These are phyloP conservation scores for Mimachlamys varia DNA, from an alignment of 2,888 invertebrate genomes.

Conservation along the genomic window DNA sequence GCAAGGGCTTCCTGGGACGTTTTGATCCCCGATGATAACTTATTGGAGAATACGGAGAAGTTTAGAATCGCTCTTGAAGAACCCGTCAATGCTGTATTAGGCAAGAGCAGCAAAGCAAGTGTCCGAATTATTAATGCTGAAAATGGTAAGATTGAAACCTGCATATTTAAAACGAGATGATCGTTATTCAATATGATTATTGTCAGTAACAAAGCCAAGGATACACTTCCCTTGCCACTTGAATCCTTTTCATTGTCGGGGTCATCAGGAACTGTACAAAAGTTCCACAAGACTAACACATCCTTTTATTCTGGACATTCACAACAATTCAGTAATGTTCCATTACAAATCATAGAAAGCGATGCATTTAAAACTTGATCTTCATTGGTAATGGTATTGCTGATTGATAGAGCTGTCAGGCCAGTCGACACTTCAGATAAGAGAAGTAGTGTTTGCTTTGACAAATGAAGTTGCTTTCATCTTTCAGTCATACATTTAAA, in stretches of 20 bases:
- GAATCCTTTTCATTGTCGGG: no score
- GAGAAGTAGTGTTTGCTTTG: background rate
- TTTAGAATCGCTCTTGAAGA: slow-evolving; percentile 73
- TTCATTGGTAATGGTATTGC: no score
- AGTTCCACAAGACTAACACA: background rate
- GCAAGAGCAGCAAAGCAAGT: slow-evolving; percentile 69
- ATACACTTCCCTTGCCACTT: no score
- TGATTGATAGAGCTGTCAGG: no score
- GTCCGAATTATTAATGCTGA: slow-evolving; percentile 76
- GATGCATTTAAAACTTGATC: no score
- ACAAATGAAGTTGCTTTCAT: background rate
- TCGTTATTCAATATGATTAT: no score
- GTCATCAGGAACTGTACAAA: no score
- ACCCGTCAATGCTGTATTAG: slow-evolving; percentile 78
- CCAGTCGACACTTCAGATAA: background rate
- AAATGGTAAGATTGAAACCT: slow-evolving; percentile 65
- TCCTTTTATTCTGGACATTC: background rate
- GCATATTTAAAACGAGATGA: no score
- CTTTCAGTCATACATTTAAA: background rate
- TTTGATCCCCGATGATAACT: slow-evolving; percentile 70
- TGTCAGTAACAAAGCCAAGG: no score
- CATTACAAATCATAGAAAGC: no score
- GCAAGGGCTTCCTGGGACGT: slow-evolving; percentile 73
- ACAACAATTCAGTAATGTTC: no score
- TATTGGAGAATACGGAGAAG: slow-evolving; percentile 76